Conservation (phyloP, 2,888 invertebrate genomes). For the Philopedon plagiatum region DNA sequence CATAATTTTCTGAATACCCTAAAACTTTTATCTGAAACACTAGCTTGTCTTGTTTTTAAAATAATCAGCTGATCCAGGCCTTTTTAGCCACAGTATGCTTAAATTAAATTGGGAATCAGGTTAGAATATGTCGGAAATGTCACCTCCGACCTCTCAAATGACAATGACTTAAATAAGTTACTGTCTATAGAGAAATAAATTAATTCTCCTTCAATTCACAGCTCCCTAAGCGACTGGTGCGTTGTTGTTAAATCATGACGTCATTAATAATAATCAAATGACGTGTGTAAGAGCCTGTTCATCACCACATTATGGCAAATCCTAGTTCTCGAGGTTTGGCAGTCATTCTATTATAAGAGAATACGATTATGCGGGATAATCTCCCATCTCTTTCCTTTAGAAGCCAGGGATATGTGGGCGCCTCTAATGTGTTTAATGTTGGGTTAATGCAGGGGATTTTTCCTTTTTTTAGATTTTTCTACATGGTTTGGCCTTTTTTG, state of each 20-base stretch:
- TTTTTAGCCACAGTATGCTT: too few relatives aligned
- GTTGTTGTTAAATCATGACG: slow-evolving; percentile 8
- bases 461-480: neutral
- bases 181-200: slow-evolving; percentile 13
- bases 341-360: slow-evolving; percentile 9
- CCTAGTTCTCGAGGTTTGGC: slow-evolving; percentile 12
- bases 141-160: neutral
- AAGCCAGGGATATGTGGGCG: slow-evolving; percentile 2
- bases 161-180: slow-evolving; percentile 8
- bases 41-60: too few relatives aligned
- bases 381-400: slow-evolving; percentile 1
- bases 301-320: slow-evolving; percentile 7
- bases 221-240: neutral
- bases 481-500: slow-evolving; percentile 2
- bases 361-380: slow-evolving; percentile 11
- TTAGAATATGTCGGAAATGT: neutral
- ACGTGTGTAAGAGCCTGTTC: slow-evolving; percentile 3
- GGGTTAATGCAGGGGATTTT: slow-evolving; percentile 5
- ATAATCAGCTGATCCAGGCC: too few relatives aligned
- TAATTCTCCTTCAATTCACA: neutral
- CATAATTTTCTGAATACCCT: too few relatives aligned
- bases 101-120: neutral
- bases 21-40: too few relatives aligned
- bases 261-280: slow-evolving; percentile 15
- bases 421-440: slow-evolving; percentile 7